Base-by-base conservation (phyloP, 53 echinoderm and acorn worm genomes). In the Temnopleurus reevesii region DNA sequence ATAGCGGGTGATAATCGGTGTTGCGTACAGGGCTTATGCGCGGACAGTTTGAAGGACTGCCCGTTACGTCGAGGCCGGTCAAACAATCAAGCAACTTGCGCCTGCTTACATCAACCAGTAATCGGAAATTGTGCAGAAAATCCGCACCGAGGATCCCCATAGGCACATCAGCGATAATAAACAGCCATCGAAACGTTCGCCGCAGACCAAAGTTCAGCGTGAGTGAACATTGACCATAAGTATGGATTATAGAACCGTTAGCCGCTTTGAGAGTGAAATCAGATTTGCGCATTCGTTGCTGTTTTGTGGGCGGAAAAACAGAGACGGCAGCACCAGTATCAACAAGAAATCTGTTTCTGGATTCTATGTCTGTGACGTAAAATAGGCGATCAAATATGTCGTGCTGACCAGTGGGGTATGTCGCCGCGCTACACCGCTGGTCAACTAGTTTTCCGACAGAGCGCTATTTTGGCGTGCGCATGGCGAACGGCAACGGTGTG, bases 191-290 rank as follows among this genome's bases (percentile, higher is more conserved):
- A 19, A 36, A 85, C 17, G 19, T 25, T 12, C 84, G 58, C 13
- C 92, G 26, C 4, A 92, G 81, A 18, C 92, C 90, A 13, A 86
- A 44, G 58, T 92, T 63, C 27, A 92, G 36, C 23, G 93, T 90
- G 6, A 92, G 35, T 0, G 90, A 90, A 34, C 38, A 18, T 28
- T 92, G 29, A 26, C 93, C 90, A 84, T 79, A 90, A 29, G 93
- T 90, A 21, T 57, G 15, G 18, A 92, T 92, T 4, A 45, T n/a
- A 1, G 93, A 76, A 3, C 51, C 5, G n/a, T 85, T 85, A 13
- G 54, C 85, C 18, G 85, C 85, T 58, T 41, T 29, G 28, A 85
- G 43, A 13, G 18, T 86, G 87, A 86, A 65, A 13, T 17, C 15
- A 56, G 38, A 26, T 0, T 38, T 3, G 49, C 56, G 47, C 55